Evolutionary conservation across 2,113 vertebrate species (phyloP), one percentile per base, ranked within the genome.

Genomic region (Zosterops borbonicus): DNA sequence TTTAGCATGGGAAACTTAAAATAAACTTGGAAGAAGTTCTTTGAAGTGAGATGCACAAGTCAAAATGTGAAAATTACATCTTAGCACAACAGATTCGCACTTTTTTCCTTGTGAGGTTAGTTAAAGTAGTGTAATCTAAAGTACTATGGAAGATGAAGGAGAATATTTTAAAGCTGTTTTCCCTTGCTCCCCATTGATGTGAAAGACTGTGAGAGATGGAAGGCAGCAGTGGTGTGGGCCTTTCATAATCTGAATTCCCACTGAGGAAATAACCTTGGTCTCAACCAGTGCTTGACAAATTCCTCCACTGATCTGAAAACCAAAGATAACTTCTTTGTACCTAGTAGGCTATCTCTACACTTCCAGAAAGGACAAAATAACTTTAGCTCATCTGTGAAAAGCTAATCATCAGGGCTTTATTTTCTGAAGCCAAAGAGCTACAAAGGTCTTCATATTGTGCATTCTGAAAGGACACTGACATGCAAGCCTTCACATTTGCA

Each of bases 1-100:
- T 91, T 93, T 89, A 94, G 64, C 35, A 50, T 9, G 21, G 41
- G 44, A 93, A 93, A 89, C 65, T 89, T 29, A 94, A 89, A 95
- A 87, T 76, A 79, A 95, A 76, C 47, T 78, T 64, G 49, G 64
- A 82, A 92, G 58, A 74, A 89, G 35, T 80, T 71, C 65, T 95
- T 80, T 86, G 90, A 96, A 95, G 90, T 55, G 68, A 78, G 68
- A 96, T 22, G 37, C 37, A 73, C 68, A 73, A 78, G 42, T 69
- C 73, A 28, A 77, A 96, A 87, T 35, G 59, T 71, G 39, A 85
- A 89, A 92, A 93, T 74, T 75, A 33, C 63, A 63, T 78, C 59
- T 75, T 59, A 77, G 64, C 60, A 81, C 56, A 81, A 37, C 55
- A 31, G 60, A 74, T 37, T 94, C 9, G 3, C 31, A 16, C 50